Evolutionary conservation across 2,888 invertebrate genomes (phyloP).

Genomic region (Brachyptera putata): DNA sequence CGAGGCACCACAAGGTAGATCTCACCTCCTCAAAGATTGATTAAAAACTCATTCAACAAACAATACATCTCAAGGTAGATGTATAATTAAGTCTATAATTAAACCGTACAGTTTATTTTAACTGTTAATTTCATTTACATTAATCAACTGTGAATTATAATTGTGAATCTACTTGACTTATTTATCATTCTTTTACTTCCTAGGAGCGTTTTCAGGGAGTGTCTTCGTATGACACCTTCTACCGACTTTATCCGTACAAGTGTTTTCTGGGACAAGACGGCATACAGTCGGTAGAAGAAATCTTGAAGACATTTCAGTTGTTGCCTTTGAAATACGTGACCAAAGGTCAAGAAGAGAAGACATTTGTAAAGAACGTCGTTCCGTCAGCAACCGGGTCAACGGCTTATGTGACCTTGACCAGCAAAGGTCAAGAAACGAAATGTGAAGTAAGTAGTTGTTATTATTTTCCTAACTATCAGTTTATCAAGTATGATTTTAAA

Average conservation of each 20-base stretch:
- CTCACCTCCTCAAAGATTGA: no score
- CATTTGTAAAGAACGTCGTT: not conserved
- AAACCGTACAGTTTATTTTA: no score
- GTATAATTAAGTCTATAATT: no score
- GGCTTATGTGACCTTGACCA: constrained; percentile 17
- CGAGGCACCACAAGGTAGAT: no score
- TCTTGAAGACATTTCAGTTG: constrained; percentile 40
- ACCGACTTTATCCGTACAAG: constrained; percentile 79
- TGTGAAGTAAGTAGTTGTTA: constrained; percentile 24
- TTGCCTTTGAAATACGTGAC: not conserved
- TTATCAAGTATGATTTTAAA: no score
- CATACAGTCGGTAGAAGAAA: constrained; percentile 62
- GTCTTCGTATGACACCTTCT: constrained; percentile 63
- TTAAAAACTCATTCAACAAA: no score
- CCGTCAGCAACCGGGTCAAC: not conserved
- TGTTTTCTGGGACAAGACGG: constrained; percentile 75
- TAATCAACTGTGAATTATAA: no score
- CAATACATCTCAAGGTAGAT: no score
- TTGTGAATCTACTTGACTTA: no score
- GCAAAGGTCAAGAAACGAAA: constrained; percentile 16
- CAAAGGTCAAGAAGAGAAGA: not conserved
- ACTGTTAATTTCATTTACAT: no score
- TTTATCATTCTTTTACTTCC: no score
- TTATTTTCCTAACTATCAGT: no score
- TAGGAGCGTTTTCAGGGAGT: constrained; percentile 68